These are phyloP conservation scores for Saccostrea cuccullata DNA, from an alignment of 1,140 invertebrate genomes.

Conservation along the genomic window DNA sequence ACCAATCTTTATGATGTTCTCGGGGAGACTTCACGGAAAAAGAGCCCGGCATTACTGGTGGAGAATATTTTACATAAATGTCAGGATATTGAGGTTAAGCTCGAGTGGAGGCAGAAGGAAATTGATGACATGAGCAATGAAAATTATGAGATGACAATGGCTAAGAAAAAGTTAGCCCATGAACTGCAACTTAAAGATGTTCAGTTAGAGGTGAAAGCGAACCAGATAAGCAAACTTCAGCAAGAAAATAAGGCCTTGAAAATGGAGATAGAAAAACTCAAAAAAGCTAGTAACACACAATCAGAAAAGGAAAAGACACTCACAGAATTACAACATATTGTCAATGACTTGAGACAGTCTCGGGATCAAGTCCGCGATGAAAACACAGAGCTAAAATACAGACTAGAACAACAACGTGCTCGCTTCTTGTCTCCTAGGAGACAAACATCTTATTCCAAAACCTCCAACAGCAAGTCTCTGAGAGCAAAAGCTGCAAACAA, in stretches of 20 bases:
- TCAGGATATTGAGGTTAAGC: constrained; percentile 31
- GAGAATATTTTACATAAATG: not conserved
- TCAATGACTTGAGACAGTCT: constrained; percentile 41
- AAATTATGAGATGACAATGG: constrained; percentile 43
- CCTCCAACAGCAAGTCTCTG: not conserved
- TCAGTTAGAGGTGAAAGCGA: constrained; percentile 50
- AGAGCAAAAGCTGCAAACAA: constrained; percentile 11
- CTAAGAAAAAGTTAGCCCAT: constrained; percentile 47
- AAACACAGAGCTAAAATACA: constrained; percentile 38
- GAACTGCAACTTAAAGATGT: constrained; percentile 47
- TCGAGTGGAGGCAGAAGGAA: constrained; percentile 38
- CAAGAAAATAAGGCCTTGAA: constrained; percentile 39
- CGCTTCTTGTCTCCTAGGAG: not conserved
- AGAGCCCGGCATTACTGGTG: constrained; percentile 1
- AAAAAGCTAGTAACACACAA: constrained; percentile 42
- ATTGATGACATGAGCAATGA: constrained; percentile 47
- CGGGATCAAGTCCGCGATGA: constrained; percentile 41
- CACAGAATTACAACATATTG: constrained; percentile 42
- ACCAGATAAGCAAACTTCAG: constrained; percentile 49
- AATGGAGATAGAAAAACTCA: constrained; percentile 47
- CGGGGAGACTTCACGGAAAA: constrained; percentile 25
- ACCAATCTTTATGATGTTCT: constrained; percentile 30
- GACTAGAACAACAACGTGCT: constrained; percentile 30
- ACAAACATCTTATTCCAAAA: constrained; percentile 14
- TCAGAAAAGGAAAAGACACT: constrained; percentile 55